phyloP scores from a whole-genome alignment of 2,888 invertebrate genomes.

The Escarpia spicata region DNA sequence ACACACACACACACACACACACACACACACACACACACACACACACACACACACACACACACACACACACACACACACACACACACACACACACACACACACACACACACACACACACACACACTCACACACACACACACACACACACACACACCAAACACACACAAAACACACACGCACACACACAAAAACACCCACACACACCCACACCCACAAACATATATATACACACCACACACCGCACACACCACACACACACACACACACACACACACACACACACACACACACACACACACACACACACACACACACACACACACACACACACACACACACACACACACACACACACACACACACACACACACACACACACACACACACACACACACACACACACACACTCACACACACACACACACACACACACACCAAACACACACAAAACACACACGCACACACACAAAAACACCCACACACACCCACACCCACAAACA shows the following conservation, averaged over 20 bases:
- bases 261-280: neutral
- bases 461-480: neutral
- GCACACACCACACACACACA: neutral
- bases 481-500: neutral
- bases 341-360: neutral
- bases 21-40: neutral
- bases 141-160: neutral
- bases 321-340: neutral
- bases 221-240: neutral
- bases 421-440: neutral
- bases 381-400: neutral
- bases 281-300: neutral
- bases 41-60: neutral
- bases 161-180: neutral
- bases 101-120: neutral
- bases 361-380: neutral
- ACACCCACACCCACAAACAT: too few species aligned
- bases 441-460: neutral
- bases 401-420: neutral
- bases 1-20: neutral
- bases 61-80: neutral
- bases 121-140: too few species aligned
- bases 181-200: neutral
- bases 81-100: neutral
- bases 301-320: neutral